Conservation (phyloP, 2,797 vertebrate species). For the Sebastes reedi region DNA sequence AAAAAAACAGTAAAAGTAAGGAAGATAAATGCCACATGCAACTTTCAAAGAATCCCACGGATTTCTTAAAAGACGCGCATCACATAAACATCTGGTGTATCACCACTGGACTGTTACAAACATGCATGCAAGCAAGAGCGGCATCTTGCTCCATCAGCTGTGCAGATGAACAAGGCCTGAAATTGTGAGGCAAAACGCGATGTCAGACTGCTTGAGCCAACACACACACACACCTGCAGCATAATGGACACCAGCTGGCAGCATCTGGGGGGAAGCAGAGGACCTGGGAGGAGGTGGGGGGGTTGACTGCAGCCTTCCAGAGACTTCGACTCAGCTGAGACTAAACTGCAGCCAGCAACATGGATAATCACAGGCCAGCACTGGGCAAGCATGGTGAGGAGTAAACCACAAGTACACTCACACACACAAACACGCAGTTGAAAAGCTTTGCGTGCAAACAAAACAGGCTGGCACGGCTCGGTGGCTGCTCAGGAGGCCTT, state of each 20-base stretch:
- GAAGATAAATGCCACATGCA: background rate
- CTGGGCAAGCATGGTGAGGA: constrained; percentile 50
- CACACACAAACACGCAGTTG: constrained; percentile 36
- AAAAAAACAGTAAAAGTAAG: background rate
- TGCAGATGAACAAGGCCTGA: constrained; percentile 12
- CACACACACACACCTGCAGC: constrained; percentile 51
- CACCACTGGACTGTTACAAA: background rate
- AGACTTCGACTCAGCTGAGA: constrained; percentile 32
- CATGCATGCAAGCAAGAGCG: background rate
- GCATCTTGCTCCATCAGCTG: constrained; percentile 2
- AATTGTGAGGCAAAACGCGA: background rate
- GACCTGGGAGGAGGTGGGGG: background rate
- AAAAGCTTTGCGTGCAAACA: constrained; percentile 58
- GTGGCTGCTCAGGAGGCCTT: constrained; percentile 30
- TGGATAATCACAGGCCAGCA: constrained; percentile 56
- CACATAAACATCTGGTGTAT: background rate
- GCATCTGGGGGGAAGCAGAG: constrained; percentile 61
- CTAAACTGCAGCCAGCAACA: constrained; percentile 53
- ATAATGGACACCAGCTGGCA: constrained; percentile 77
- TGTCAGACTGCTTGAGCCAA: constrained; percentile 7
- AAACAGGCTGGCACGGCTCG: constrained; percentile 39
- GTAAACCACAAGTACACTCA: constrained; percentile 48
- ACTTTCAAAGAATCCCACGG: background rate
- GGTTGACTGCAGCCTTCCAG: constrained; percentile 37
- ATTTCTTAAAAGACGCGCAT: background rate